Percentiles rank a stretch among this genome's conserved stretches.
Evolutionary conservation across 92 coral and sea anemone genomes (phyloP).

Genomic region (Metridium senile): DNA sequence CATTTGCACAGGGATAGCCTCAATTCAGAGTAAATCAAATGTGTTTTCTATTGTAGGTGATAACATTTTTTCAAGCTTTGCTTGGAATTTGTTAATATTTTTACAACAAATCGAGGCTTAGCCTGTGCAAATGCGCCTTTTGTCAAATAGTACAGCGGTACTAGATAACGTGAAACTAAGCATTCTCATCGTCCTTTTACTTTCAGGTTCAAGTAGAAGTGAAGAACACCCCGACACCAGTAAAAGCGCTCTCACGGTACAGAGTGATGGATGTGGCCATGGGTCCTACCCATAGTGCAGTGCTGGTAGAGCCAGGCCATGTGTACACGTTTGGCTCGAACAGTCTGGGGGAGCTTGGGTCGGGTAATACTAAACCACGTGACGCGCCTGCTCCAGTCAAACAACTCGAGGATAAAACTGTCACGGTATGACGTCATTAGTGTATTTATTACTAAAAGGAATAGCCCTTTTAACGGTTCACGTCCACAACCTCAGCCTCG

Average conservation of each 20-base stretch:
- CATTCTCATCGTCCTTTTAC: too few species aligned
- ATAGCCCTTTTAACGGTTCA: too few species aligned
- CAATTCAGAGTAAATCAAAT: too few species aligned
- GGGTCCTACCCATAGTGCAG: slow-evolving; percentile 95
- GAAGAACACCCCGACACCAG: slow-evolving; percentile 86
- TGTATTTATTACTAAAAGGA: neutral
- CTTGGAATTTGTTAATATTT: too few species aligned
- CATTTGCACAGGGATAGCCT: too few species aligned
- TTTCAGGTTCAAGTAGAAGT: slow-evolving; percentile 92
- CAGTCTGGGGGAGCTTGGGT: slow-evolving; percentile 88
- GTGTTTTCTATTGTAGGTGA: too few species aligned
- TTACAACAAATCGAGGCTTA: too few species aligned
- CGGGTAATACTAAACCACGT: slow-evolving; percentile 86
- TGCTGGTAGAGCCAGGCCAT: slow-evolving; percentile 92
- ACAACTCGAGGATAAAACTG: slow-evolving; percentile 73
- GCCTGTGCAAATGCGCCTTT: too few species aligned
- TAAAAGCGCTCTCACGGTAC: slow-evolving; percentile 89
- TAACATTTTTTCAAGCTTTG: too few species aligned
- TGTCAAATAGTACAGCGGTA: too few species aligned
- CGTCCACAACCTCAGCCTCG: too few species aligned
- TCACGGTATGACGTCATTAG: slow-evolving; percentile 54
- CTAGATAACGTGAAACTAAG: too few species aligned
- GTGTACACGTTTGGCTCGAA: slow-evolving; percentile 96
- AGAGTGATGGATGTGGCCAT: slow-evolving; percentile 90
- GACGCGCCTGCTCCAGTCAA: slow-evolving; percentile 94